Evolutionary conservation across 2,113 vertebrate genomes (phyloP).

Genomic region (Oryctolagus cuniculus): DNA sequence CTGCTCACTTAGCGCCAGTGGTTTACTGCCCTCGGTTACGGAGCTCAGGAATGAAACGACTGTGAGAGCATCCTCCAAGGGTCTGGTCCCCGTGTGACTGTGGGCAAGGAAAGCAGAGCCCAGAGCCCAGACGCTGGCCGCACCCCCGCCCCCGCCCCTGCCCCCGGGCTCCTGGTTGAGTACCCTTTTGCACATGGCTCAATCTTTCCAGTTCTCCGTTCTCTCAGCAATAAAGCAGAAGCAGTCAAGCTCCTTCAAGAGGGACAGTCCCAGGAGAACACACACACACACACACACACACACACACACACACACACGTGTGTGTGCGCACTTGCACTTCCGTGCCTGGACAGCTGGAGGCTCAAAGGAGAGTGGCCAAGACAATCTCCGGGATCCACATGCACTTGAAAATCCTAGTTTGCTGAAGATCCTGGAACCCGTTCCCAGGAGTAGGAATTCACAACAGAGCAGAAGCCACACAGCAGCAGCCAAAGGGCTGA

Average conservation of each 20-base stretch:
- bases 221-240: not conserved
- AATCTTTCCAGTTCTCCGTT: not conserved
- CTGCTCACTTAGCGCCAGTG: not conserved
- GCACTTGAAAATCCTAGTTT: not conserved
- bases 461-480: not conserved
- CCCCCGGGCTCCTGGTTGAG: too few species aligned
- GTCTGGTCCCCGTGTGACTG: fast-evolving
- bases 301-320: too few species aligned
- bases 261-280: not conserved
- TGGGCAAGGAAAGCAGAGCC: not conserved
- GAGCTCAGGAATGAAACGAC: not conserved
- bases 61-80: not conserved
- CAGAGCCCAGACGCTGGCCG: not conserved
- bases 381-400: not conserved
- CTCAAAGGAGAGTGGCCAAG: not conserved
- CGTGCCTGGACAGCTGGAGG: not conserved
- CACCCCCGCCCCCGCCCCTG: too few species aligned
- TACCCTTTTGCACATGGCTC: fast-evolving
- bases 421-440: not conserved
- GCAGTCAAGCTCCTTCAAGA: not conserved
- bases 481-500: not conserved
- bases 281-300: too few species aligned
- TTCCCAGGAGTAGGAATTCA: not conserved
- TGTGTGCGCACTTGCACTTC: not conserved
- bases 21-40: not conserved